These are phyloP conservation scores for Geophilus truncorum DNA, from an alignment of 2,888 invertebrate species.

Conservation along the genomic window DNA sequence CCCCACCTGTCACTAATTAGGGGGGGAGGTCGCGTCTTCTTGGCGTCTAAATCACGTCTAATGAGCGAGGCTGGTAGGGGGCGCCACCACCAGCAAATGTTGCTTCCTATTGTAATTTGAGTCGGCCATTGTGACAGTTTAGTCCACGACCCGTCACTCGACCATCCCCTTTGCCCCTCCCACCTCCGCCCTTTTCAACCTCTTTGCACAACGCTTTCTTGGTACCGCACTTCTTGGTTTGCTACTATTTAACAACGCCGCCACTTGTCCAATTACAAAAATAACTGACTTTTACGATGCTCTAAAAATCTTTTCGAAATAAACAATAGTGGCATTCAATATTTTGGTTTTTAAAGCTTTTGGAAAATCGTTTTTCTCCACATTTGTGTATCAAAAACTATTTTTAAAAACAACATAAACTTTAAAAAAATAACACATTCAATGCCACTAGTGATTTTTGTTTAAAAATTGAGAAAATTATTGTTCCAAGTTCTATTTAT, in stretches of 20 bases:
- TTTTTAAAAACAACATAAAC: too few species aligned
- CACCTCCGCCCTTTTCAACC: neutral
- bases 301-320: too few species aligned
- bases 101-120: conserved; percentile 10
- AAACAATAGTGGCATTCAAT: too few species aligned
- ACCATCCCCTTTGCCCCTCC: neutral
- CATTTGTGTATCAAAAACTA: too few species aligned
- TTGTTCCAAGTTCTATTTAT: too few species aligned
- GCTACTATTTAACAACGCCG: neutral
- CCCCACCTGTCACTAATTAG: conserved; percentile 10
- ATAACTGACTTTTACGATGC: neutral
- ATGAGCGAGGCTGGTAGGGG: neutral
- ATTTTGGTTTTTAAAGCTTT: too few species aligned
- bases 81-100: conserved; percentile 4
- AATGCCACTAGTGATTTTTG: too few species aligned
- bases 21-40: conserved; percentile 10
- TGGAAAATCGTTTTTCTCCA: too few species aligned
- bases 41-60: conserved; percentile 10
- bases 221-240: neutral
- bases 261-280: neutral
- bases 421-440: too few species aligned
- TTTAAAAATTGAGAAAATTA: too few species aligned
- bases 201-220: neutral
- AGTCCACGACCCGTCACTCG: conserved; percentile 4
- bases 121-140: conserved; percentile 10